These are phyloP conservation scores for Carcharodon carcharias DNA, from an alignment of 2,797 vertebrate species.

Conservation along the genomic window DNA sequence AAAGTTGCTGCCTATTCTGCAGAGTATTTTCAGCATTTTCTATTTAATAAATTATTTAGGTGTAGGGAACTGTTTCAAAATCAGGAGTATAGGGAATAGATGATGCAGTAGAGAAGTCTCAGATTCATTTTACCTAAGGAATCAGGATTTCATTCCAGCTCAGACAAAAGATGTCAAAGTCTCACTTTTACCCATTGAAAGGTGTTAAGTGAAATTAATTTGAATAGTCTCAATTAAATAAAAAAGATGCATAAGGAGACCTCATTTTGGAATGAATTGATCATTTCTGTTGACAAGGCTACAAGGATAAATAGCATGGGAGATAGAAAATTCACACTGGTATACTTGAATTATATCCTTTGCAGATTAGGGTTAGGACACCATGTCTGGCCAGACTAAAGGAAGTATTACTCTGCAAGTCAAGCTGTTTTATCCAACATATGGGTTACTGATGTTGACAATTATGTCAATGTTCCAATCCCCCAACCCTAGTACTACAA, in stretches of 20 bases:
- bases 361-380: not conserved
- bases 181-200: not conserved
- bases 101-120: not conserved
- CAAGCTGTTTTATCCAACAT: not conserved
- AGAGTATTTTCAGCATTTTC: not conserved
- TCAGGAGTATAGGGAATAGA: not conserved
- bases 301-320: not conserved
- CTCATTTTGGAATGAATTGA: not conserved
- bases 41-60: not conserved
- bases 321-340: not conserved
- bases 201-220: not conserved
- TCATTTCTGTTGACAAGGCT: not conserved
- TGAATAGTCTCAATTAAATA: not conserved
- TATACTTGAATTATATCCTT: not conserved
- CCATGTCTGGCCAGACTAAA: not conserved
- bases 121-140: not conserved
- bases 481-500: not conserved
- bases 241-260: not conserved
- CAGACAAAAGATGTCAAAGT: not conserved
- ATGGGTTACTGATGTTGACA: not conserved
- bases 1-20: not conserved
- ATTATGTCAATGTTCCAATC: not conserved
- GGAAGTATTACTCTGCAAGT: not conserved
- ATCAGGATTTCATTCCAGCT: not conserved
- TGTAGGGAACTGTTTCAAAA: not conserved